Base-by-base conservation (phyloP, 2,888 invertebrate species). In the Lottia scabra region DNA sequence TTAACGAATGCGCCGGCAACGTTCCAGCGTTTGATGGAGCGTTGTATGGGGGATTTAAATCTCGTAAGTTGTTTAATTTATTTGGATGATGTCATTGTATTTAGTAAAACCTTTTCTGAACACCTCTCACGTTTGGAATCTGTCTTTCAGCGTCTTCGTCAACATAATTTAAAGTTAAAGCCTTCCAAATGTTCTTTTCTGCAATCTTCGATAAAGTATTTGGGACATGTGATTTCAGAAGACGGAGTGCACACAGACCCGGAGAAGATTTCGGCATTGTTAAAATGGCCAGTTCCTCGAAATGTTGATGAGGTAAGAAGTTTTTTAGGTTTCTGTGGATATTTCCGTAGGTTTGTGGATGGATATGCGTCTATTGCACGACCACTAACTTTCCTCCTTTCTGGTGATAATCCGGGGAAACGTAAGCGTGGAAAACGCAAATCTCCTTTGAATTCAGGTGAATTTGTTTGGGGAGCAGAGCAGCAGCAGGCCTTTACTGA, bases 141-240 rank as follows among this genome's bases (percentile, higher is more conserved):
- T 26, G 75, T 80, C 13, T 78, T 81, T 46, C 26, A 70, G n/a
- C 44, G 74, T 30, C 62, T 79, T 2, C 38, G 68, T 13, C 64
- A 75, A 2, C 77, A 76, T 26, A 75, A 76, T 26, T 46, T 80
- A 10, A 76, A 67, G 19, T 64, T 77, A 8, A 77, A 81, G 19
- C 74, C 76, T 12, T 46, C 69, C n/a, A 81, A 77, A 68, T 82
- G 82, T 73, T 64, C 73, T n/a, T 75, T 77, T 75, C 71, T 71
- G 26, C 45, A 72, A 5, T 65, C 66, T 5, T 56, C 74, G 16
- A 77, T 78, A 6, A 65, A 70, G 16, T 78, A 76, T 64, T 45
- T 79, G 8, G 79, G 81, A 0, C 78, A 81, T 63, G 67, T 64
- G 16, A 73, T 79, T 23, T 62, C 73, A 3, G 71, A 74, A 30